Percentiles rank a stretch among this genome's conserved stretches.
Evolutionary conservation across 2,797 vertebrate species (phyloP).

Genomic region (Lerista edwardsae): DNA sequence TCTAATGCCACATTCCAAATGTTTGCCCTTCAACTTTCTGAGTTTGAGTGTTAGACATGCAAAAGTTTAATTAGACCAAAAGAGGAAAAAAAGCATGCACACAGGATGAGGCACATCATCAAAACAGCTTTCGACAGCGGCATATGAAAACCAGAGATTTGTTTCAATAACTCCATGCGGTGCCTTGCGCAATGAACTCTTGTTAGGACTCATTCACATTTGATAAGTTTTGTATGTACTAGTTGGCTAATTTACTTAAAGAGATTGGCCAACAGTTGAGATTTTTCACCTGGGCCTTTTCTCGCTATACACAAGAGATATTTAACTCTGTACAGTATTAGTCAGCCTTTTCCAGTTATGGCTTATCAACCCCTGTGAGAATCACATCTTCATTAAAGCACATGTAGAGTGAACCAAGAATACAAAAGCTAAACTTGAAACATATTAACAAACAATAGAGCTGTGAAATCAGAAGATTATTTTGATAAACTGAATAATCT

Average conservation of each 20-base stretch:
- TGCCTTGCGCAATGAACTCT: conserved; percentile 25
- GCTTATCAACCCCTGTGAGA: background rate
- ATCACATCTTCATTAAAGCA: conserved; percentile 26
- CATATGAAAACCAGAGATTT: conserved; percentile 35
- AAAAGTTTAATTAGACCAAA: conserved; percentile 49
- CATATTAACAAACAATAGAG: conserved; percentile 53
- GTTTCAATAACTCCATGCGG: conserved; percentile 28
- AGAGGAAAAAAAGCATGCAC: conserved; percentile 32
- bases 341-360: conserved; percentile 41
- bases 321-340: conserved; percentile 34
- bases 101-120: conserved; percentile 32
- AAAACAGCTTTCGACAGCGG: conserved; percentile 55
- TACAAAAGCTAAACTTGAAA: conserved; percentile 52
- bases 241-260: conserved; percentile 18
- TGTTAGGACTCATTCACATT: conserved; percentile 24
- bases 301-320: background rate
- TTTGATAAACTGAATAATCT: conserved; percentile 67
- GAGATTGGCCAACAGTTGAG: conserved; percentile 13
- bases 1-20: conserved; percentile 30
- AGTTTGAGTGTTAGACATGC: conserved; percentile 41
- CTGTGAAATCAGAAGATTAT: conserved; percentile 63
- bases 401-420: background rate
- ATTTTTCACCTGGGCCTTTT: conserved; percentile 10
- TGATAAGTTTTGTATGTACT: conserved; percentile 20
- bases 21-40: conserved; percentile 49